Evolutionary conservation across 64 coral and sea anemone genomes (phyloP).

Genomic region (Catalaphyllia jardinei): DNA sequence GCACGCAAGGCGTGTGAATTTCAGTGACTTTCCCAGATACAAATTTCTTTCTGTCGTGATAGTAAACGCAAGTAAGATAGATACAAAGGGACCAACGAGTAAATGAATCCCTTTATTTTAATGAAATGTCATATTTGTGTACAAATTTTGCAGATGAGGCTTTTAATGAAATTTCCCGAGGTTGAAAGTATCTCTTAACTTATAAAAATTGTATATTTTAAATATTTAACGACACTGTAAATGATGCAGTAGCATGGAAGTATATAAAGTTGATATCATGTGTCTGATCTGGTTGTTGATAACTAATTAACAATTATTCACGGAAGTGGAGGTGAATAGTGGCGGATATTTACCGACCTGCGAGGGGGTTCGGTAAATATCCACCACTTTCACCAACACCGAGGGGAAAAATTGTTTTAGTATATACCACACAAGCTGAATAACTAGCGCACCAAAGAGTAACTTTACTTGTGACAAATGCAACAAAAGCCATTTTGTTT

Average conservation of each 20-base stretch:
- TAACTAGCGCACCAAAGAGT: too few relatives aligned
- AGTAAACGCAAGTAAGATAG: neutral
- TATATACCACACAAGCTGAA: too few relatives aligned
- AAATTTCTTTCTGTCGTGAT: neutral
- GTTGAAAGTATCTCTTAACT: constrained; percentile 44
- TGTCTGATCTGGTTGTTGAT: neutral
- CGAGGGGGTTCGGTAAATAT: too few relatives aligned
- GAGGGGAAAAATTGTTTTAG: too few relatives aligned
- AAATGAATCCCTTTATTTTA: constrained; percentile 20
- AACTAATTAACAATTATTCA: too few relatives aligned
- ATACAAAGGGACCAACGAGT: neutral
- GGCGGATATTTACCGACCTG: too few relatives aligned
- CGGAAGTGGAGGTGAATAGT: too few relatives aligned
- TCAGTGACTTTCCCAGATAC: too few relatives aligned
- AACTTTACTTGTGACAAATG: too few relatives aligned
- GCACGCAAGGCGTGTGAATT: neutral
- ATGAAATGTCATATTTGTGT: constrained; percentile 46
- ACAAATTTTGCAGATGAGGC: constrained; percentile 48
- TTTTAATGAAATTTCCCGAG: constrained; percentile 35
- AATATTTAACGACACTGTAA: constrained; percentile 58
- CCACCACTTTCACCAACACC: too few relatives aligned
- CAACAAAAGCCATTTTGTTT: too few relatives aligned
- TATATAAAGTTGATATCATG: constrained; percentile 24
- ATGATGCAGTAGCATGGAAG: constrained; percentile 37
- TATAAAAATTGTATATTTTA: constrained; percentile 59